Evolutionary conservation across 2,888 invertebrate species (phyloP).

Genomic region (Andrena fulva): DNA sequence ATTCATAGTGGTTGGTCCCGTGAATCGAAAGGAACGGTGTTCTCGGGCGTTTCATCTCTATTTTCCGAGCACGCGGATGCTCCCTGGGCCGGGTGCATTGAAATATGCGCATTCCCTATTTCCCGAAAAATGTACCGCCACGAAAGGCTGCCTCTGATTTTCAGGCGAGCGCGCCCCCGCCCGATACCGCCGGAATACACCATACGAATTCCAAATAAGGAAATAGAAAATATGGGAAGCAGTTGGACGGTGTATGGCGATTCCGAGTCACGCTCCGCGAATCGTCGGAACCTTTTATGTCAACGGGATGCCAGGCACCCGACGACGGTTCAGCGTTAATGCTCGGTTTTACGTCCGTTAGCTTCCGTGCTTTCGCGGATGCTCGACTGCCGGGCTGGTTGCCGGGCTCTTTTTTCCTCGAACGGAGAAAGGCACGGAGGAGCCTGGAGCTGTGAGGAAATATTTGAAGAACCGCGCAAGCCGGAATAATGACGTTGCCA

Average conservation of each 20-base stretch:
- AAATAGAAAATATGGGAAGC: conserved; percentile 27
- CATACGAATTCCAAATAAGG: conserved; percentile 44
- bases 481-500: conserved; percentile 5
- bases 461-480: conserved; percentile 17
- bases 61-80: conserved; percentile 48
- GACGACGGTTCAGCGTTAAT: not conserved
- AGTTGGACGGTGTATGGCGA: not conserved
- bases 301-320: not conserved
- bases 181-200: conserved; percentile 21
- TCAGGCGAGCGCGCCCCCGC: not conserved
- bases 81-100: conserved; percentile 12
- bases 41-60: conserved; percentile 56
- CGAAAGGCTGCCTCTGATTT: conserved; percentile 32
- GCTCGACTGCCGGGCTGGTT: not conserved
- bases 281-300: not conserved
- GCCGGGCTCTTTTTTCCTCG: not conserved
- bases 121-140: conserved; percentile 27
- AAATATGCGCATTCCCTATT: conserved; percentile 44
- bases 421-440: not conserved
- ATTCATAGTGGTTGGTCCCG: conserved; percentile 34
- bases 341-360: conserved; percentile 8
- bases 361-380: not conserved
- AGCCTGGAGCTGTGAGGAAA: conserved; percentile 4
- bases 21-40: conserved; percentile 6
- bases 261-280: not conserved